phyloP scores from a whole-genome alignment of 1,140 invertebrate species.

The Achatina immaculata region DNA sequence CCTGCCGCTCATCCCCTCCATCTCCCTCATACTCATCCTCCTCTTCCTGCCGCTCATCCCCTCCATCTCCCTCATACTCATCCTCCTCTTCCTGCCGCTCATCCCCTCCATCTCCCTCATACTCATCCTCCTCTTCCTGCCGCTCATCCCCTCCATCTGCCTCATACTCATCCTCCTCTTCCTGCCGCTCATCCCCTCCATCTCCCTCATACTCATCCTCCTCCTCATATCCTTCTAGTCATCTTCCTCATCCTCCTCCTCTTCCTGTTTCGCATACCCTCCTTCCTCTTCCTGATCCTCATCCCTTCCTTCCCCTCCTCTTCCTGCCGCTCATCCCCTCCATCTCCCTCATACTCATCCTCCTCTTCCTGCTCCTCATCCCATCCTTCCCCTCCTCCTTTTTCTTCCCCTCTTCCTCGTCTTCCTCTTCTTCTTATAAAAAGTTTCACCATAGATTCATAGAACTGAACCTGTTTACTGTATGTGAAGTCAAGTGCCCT shows the following conservation, averaged over 20 bases:
- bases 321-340: conserved; percentile 38
- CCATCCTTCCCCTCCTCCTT: too few species aligned
- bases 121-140: neutral
- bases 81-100: neutral
- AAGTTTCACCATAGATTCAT: too few species aligned
- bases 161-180: neutral
- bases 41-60: neutral
- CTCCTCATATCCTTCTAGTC: neutral
- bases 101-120: neutral
- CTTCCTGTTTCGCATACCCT: conserved; percentile 17
- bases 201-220: conserved; percentile 3
- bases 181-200: neutral
- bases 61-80: neutral
- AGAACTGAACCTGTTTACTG: too few species aligned
- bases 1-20: neutral
- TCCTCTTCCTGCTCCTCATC: too few species aligned
- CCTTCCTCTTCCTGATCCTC: conserved; percentile 33
- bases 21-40: neutral
- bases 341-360: too few species aligned
- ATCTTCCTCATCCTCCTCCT: conserved; percentile 17
- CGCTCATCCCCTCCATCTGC: neutral
- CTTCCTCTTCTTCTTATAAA: too few species aligned
- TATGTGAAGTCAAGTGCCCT: too few species aligned
- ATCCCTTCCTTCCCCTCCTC: conserved; percentile 39
- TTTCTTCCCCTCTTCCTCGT: too few species aligned